A percentile compares a stretch with the other conserved stretches of the same genome.
Conservation (phyloP, 2,888 invertebrate genomes). For the Drosophila lacicola region DNA sequence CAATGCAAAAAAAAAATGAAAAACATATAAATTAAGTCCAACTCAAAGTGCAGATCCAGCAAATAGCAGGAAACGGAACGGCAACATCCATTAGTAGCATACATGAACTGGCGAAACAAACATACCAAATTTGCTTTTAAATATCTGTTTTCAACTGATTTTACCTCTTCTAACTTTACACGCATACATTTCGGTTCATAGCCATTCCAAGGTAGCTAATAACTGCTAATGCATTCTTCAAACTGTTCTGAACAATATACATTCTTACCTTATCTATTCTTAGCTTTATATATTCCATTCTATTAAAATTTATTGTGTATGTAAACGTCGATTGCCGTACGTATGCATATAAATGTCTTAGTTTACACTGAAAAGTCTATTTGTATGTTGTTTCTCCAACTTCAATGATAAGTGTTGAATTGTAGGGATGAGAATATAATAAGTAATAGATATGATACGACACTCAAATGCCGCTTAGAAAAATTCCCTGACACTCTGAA, state of each 20-base stretch:
- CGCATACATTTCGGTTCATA: slow-evolving; percentile 1
- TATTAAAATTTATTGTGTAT: slow-evolving; percentile 25
- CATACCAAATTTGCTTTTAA: slow-evolving; percentile 42
- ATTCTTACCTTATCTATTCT: slow-evolving; percentile 58
- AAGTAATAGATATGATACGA: slow-evolving; percentile 45
- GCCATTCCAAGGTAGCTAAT: slow-evolving; percentile 34
- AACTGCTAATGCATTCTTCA: slow-evolving; percentile 27
- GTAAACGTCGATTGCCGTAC: slow-evolving; percentile 2
- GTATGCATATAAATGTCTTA: slow-evolving; percentile 25
- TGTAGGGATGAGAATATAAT: slow-evolving; percentile 52
- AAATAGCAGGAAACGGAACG: slow-evolving; percentile 9
- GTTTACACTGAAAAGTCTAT: slow-evolving; percentile 30
- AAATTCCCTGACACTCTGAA: slow-evolving; percentile 63
- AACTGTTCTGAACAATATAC: slow-evolving; percentile 19
- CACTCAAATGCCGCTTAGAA: slow-evolving; percentile 43
- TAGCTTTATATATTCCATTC: slow-evolving; percentile 62
- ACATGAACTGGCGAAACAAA: slow-evolving; percentile 23
- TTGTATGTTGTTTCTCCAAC: slow-evolving; percentile 57
- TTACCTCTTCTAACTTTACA: slow-evolving; percentile 1
- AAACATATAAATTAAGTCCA: slow-evolving; percentile 37
- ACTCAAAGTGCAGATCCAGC: slow-evolving; percentile 25
- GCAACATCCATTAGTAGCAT: slow-evolving; percentile 8
- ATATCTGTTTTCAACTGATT: not conserved
- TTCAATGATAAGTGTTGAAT: slow-evolving; percentile 33
- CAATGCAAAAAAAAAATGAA: slow-evolving; percentile 4